These are phyloP conservation scores for Acanthococcus lagerstroemiae DNA, from an alignment of 2,888 invertebrate genomes.

Conservation along the genomic window DNA sequence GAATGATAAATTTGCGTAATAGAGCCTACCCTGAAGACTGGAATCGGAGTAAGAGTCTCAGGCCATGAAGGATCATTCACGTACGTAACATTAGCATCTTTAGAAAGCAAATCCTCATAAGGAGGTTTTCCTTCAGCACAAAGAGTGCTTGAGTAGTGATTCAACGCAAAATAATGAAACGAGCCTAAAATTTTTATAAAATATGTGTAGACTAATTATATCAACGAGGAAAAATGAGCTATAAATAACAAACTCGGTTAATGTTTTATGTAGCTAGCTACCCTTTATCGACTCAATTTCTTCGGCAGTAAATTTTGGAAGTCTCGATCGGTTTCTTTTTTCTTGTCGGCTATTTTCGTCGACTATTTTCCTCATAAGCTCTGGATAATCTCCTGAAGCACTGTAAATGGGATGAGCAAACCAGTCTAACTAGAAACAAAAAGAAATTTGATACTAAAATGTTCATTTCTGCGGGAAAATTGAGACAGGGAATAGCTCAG, in stretches of 20 bases:
- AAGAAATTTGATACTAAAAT: too few relatives aligned
- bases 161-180: constrained; percentile 62
- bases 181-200: constrained; percentile 43
- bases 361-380: constrained; percentile 44
- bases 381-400: constrained; percentile 46
- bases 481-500: too few relatives aligned
- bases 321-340: constrained; percentile 42
- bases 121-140: constrained; percentile 38
- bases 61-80: constrained; percentile 15
- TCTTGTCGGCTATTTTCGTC: constrained; percentile 43
- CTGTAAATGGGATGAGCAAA: constrained; percentile 37
- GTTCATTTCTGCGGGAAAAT: too few relatives aligned
- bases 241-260: background rate
- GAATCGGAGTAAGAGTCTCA: too few relatives aligned
- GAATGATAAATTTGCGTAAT: too few relatives aligned
- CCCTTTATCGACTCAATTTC: constrained; percentile 50
- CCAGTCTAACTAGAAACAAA: constrained; percentile 36
- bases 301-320: constrained; percentile 45
- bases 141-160: constrained; percentile 57
- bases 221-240: background rate
- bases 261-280: constrained; percentile 1
- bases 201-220: too few relatives aligned
- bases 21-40: too few relatives aligned
- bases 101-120: constrained; percentile 8
- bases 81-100: background rate